These are phyloP conservation scores for Zaprionus obscuricornis DNA, from an alignment of 2,888 invertebrate species.

Conservation along the genomic window DNA sequence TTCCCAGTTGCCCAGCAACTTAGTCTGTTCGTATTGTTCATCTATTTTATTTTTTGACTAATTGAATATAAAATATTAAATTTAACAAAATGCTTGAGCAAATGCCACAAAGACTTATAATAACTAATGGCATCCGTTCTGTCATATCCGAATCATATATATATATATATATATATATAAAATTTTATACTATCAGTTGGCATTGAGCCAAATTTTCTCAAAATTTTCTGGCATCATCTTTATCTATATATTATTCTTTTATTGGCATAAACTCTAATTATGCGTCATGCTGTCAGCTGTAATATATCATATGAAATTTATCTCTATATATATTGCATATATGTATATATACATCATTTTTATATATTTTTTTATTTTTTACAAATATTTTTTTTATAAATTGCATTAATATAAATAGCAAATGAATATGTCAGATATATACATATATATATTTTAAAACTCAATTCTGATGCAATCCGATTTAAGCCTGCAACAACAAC, in stretches of 20 bases:
- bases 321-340: not conserved
- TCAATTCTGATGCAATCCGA: no score
- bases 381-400: no score
- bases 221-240: slow-evolving; percentile 62
- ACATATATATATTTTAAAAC: no score
- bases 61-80: slow-evolving; percentile 35
- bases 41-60: no score
- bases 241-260: no score
- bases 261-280: slow-evolving; percentile 51
- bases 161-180: slow-evolving; percentile 21
- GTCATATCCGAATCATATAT: slow-evolving; percentile 2
- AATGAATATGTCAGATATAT: no score
- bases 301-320: slow-evolving; percentile 8
- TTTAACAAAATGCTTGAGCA: not conserved
- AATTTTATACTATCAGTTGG: slow-evolving; percentile 49
- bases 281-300: slow-evolving; percentile 63
- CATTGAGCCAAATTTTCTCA: slow-evolving; percentile 46
- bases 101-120: slow-evolving; percentile 8
- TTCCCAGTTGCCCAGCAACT: slow-evolving; percentile 8
- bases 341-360: not conserved
- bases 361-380: no score
- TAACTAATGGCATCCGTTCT: slow-evolving; percentile 47
- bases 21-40: not conserved
- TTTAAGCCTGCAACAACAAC: not conserved
- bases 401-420: slow-evolving; percentile 6